Evolutionary conservation across 2,113 vertebrate genomes (phyloP), one percentile per base, ranked within the genome.

Genomic region (Ailurus styani): DNA sequence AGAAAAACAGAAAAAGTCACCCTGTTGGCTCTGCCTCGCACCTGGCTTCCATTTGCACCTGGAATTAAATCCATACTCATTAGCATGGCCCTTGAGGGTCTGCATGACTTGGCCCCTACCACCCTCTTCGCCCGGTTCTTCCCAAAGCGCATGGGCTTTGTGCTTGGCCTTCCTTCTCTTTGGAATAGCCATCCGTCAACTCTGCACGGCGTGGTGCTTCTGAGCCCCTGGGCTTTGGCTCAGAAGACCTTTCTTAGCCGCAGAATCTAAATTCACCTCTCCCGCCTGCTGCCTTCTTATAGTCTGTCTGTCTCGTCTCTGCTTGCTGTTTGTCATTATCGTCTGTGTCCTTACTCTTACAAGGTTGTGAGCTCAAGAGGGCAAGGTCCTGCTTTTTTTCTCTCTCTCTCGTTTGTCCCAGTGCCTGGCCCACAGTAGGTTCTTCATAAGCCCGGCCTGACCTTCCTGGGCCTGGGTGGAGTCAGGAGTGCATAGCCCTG

Each of bases 41-140:
- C 57, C 73, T 95, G 95, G 83, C 60, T 96, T 90, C 42, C n/a
- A 42, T 45, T 68, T 47, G 70, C 21, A 62, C 9, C 50, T 93
- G 79, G 34, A 96, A 57, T 72, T 47, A 73, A 79, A 87, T 87
- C 40, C 68, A 52, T 37, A 54, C 50, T 84, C 78, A 89, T 87
- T 17, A 60, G 17, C 7, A 0, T 70, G 47, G 29, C 31, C 60
- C 15, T 3, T 0, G 0, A 91, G 77, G 8, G 3, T 37, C 50
- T 79, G 11, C 6, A 4, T 37, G 55, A 52, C 64, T 23, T 34
- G 37, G 73, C 20, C 27, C 15, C 68, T 55, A 0, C 23, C 47
- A 29, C 0, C 27, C 47, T 29, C 54, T 70, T 60, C 8, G 1
- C 2, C 54, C 21, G 9, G 7, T 37, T 20, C n/a, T 20, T 34